Evolutionary conservation across 1,140 invertebrate genomes (phyloP), one percentile per base, ranked within the genome.

Genomic region (Drosophila aff.): DNA sequence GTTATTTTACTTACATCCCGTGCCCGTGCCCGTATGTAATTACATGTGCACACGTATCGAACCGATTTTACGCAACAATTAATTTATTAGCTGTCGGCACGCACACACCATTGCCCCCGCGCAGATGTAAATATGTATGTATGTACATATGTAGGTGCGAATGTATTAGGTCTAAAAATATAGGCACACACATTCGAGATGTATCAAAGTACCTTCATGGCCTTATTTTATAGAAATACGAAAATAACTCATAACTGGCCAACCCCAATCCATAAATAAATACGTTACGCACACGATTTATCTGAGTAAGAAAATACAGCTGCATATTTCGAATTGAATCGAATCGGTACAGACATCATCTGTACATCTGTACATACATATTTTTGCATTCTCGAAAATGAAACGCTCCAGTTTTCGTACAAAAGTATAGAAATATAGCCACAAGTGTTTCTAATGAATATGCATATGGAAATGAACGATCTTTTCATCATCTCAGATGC

Each of bases 181-280:
- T 69, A 57, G 47, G 65, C 50, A 59, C 50, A 68, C 64, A 43
- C 47, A 68, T 66, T 33, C 64, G 68, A 71, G 55, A 41, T 73
- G 69, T 74, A 74, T 73, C 71, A 74, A 74, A 73, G 71, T 74
- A 74, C 71, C 71, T 73, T 74, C 71, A 74, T 74, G 71, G 71
- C 71, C 71, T 74, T 73, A 74, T 73, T 74, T 74, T 74, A 38
- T 52, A 74, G 69, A 18, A 61, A 74, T 52, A 52, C 69, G 18
- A 73, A 73, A 73, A 73, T 73, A 73, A 38, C 71, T 74, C 67
- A 74, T 74, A 74, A 74, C 71, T 74, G 71, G 53, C 46, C 68
- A 73, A 73, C 71, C 68, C 71, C 60, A 26, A 28, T 74, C 71
- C 71, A 74, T 73, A 74, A 74, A 74, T 74, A 74, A 74, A 73